These are phyloP conservation scores for Torymus aiolomorphi DNA, from an alignment of 2,888 invertebrate species.

Conservation along the genomic window DNA sequence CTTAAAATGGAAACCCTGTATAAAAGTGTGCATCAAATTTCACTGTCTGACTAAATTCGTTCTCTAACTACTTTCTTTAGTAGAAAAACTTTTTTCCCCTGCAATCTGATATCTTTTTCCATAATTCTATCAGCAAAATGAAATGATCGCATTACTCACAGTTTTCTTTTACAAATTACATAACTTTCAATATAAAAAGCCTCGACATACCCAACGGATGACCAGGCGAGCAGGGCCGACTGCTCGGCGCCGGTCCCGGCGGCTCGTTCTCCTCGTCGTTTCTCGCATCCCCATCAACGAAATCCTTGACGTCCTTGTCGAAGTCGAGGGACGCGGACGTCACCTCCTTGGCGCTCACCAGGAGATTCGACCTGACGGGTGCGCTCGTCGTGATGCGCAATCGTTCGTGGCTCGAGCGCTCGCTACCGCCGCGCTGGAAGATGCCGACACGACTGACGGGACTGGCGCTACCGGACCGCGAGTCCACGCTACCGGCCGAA, in stretches of 20 bases:
- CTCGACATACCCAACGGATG: constrained; percentile 67
- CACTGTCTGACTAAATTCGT: no score
- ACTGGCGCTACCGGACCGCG: constrained; percentile 63
- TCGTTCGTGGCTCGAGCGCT: constrained; percentile 69
- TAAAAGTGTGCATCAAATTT: no score
- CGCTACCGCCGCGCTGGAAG: constrained; percentile 69
- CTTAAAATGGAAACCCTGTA: no score
- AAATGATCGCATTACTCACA: background rate
- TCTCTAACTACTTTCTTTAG: no score
- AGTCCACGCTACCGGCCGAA: constrained; percentile 73
- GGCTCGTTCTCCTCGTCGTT: constrained; percentile 76
- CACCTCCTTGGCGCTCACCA: constrained; percentile 69
- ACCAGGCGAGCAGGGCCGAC: constrained; percentile 72
- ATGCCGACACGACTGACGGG: constrained; percentile 60
- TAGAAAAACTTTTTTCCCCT: no score
- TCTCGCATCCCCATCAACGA: constrained; percentile 71
- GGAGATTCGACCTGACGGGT: constrained; percentile 47
- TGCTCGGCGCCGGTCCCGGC: constrained; percentile 72
- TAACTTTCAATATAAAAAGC: background rate
- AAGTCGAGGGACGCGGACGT: constrained; percentile 60
- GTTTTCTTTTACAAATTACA: background rate
- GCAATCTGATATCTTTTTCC: no score
- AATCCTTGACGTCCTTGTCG: constrained; percentile 70
- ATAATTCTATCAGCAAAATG: no score
- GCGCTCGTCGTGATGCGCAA: constrained; percentile 69